These are phyloP conservation scores for Oceanites oceanicus DNA, from an alignment of 2,113 vertebrate species.

Conservation along the genomic window DNA sequence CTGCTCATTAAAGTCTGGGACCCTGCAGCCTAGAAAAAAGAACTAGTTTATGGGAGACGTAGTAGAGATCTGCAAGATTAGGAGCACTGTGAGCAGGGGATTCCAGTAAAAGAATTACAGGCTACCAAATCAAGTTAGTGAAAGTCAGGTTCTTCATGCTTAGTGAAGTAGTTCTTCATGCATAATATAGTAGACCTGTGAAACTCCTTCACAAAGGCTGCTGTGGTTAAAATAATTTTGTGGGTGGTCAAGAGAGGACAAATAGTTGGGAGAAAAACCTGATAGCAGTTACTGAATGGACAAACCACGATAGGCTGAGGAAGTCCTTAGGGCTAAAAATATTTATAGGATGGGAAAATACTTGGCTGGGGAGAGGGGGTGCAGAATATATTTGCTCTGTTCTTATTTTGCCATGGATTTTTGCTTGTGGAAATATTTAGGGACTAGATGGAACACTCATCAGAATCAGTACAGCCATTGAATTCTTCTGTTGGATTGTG, in stretches of 20 bases:
- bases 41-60: neutral
- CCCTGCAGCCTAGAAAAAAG: neutral
- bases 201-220: neutral
- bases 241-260: neutral
- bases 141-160: neutral
- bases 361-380: neutral
- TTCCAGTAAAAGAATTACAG: neutral
- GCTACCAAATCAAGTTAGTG: neutral
- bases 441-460: neutral
- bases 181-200: neutral
- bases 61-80: neutral
- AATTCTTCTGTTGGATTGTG: neutral
- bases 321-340: neutral
- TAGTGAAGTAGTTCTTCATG: neutral
- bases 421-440: neutral
- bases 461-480: neutral
- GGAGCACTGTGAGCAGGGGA: neutral
- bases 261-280: neutral
- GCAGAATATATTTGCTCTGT: neutral
- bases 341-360: neutral
- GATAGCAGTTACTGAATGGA: neutral
- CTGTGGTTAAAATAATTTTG: neutral
- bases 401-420: neutral
- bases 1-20: neutral
- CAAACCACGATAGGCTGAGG: neutral